A percentile compares a stretch with the other conserved stretches of the same genome.
Conservation (phyloP, 2,797 vertebrate genomes). For the Brachyalestes nurse region DNA sequence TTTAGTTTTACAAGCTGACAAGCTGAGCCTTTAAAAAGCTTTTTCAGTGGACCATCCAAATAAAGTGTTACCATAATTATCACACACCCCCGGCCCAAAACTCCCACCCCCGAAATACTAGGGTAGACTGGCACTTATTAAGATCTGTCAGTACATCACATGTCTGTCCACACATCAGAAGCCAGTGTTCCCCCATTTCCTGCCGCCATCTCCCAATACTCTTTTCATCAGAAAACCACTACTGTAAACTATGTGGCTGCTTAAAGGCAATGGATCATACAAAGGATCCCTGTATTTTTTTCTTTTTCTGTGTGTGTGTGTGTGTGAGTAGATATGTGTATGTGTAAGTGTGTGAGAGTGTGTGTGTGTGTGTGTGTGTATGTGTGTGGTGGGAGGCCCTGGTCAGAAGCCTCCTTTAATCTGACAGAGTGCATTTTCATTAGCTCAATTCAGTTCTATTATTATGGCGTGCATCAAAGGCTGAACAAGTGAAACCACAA, state of each 20-base stretch:
- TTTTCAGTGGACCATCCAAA: too few species aligned
- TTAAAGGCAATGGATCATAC: conserved; percentile 58
- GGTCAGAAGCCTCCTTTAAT: conserved; percentile 81
- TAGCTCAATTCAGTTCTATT: conserved; percentile 82
- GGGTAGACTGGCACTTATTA: conserved; percentile 61
- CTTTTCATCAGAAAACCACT: conserved; percentile 75
- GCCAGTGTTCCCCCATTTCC: conserved; percentile 60
- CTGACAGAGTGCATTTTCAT: conserved; percentile 81
- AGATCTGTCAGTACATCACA: conserved; percentile 66
- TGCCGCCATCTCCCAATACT: conserved; percentile 47
- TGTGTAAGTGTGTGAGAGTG: conserved; percentile 18
- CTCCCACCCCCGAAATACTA: conserved; percentile 16
- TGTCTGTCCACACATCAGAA: conserved; percentile 74
- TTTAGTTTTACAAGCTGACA: too few species aligned
- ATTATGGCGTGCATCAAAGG: conserved; percentile 80
- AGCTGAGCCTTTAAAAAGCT: too few species aligned
- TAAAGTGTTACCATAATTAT: too few species aligned
- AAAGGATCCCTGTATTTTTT: conserved; percentile 56
- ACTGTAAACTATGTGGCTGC: conserved; percentile 70
- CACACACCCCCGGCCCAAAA: not conserved
- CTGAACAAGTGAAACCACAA: conserved; percentile 78
- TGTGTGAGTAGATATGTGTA: conserved; percentile 43
- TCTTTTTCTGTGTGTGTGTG: conserved; percentile 41
- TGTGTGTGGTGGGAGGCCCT: conserved; percentile 64
- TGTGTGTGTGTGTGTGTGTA: conserved; percentile 45